phyloP scores from a whole-genome alignment of 2,888 invertebrate genomes.

The Enchytraeus crypticus region DNA sequence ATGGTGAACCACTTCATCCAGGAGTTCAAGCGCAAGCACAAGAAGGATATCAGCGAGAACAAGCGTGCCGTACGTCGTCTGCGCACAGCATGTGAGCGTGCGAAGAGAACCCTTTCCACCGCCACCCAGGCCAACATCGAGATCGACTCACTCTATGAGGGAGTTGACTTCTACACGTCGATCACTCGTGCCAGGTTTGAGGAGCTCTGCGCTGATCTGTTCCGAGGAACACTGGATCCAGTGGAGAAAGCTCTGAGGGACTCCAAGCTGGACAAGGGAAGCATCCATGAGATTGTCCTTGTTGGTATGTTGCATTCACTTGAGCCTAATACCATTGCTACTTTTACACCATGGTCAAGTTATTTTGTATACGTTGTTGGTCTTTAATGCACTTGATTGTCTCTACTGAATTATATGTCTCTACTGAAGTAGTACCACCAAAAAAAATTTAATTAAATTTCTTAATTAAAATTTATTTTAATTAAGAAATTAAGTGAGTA shows the following conservation, averaged over 20 bases:
- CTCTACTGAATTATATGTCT: too few relatives aligned
- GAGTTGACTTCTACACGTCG: conserved; percentile 95
- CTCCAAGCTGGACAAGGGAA: conserved; percentile 96
- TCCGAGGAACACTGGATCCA: conserved; percentile 82
- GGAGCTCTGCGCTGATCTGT: conserved; percentile 60
- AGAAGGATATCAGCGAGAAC: conserved; percentile 89
- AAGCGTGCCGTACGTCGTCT: conserved; percentile 88
- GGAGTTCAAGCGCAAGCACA: conserved; percentile 95
- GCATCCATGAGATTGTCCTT: conserved; percentile 94
- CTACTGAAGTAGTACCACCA: too few relatives aligned
- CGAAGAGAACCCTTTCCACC: conserved; percentile 86
- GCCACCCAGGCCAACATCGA: conserved; percentile 94
- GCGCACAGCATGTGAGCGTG: conserved; percentile 92
- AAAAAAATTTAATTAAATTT: too few relatives aligned
- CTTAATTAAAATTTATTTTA: too few relatives aligned
- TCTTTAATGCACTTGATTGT: too few relatives aligned
- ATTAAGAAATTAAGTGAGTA: too few relatives aligned
- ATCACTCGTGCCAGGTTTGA: conserved; percentile 97
- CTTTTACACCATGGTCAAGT: too few relatives aligned
- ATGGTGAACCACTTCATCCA: conserved; percentile 99
- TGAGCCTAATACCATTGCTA: too few relatives aligned
- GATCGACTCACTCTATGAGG: conserved; percentile 95
- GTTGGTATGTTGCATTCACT: too few relatives aligned
- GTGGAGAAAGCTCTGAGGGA: conserved; percentile 94
- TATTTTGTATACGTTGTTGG: too few relatives aligned